Conservation (phyloP, 2,797 vertebrate genomes). For the Xenops minutus region DNA sequence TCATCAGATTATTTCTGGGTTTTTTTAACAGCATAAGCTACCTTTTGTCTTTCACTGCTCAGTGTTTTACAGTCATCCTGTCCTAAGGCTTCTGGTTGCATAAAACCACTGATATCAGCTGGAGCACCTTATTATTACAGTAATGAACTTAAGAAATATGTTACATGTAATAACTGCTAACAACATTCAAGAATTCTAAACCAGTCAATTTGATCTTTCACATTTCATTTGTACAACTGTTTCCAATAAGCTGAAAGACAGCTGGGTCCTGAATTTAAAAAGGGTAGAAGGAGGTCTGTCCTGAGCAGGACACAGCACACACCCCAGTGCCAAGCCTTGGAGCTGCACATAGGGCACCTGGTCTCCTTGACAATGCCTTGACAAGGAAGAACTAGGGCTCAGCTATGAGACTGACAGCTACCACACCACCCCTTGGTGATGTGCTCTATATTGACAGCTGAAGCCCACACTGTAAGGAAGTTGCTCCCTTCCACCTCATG, state of each 20-base stretch:
- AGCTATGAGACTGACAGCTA: background rate
- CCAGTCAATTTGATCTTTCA: background rate
- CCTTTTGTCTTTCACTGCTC: background rate
- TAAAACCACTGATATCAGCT: background rate
- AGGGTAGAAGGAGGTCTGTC: background rate
- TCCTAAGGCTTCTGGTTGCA: background rate
- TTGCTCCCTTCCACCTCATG: accelerated
- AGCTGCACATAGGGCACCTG: background rate
- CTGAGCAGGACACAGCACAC: background rate
- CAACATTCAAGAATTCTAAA: background rate
- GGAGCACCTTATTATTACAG: background rate
- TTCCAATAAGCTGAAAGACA: background rate
- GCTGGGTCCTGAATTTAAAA: background rate
- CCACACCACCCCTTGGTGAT: background rate
- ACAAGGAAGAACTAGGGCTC: background rate
- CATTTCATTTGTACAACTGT: background rate
- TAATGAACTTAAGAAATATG: background rate
- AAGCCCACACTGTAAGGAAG: background rate
- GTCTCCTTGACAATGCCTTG: background rate
- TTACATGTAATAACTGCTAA: background rate
- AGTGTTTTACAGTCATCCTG: background rate
- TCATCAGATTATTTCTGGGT: background rate
- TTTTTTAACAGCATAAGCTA: background rate
- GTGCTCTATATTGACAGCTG: accelerated
- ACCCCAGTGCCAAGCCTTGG: accelerated